Conservation (phyloP, 2,797 vertebrate genomes). For the Adelosebastes latens region DNA sequence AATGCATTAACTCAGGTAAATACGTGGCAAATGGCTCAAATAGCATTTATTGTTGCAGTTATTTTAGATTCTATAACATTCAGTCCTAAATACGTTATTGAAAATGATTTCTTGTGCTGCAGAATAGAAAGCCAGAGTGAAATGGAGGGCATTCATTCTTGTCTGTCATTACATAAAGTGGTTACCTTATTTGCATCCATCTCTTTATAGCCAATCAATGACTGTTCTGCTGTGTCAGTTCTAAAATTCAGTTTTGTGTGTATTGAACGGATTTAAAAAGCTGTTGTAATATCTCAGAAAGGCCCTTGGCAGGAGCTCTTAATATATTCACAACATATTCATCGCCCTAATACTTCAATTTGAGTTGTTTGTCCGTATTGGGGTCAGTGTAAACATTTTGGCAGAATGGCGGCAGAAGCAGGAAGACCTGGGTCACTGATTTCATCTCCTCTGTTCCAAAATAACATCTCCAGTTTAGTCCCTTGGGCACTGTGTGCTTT, state of each 20-base stretch:
- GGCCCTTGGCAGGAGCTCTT: not conserved
- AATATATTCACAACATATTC: conserved; percentile 15
- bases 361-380: conserved; percentile 10
- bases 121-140: not conserved
- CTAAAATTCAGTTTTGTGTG: conserved; percentile 7
- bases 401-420: conserved; percentile 8
- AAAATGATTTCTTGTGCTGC: not conserved
- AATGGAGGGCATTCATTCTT: conserved; percentile 1
- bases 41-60: not conserved
- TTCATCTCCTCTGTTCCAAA: conserved; percentile 17
- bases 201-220: conserved; percentile 12
- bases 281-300: conserved; percentile 2
- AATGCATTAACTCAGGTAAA: not conserved
- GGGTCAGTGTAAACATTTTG: conserved; percentile 33
- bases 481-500: not conserved
- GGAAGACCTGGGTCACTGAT: conserved; percentile 5
- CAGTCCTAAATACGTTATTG: not conserved
- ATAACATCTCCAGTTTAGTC: conserved; percentile 10
- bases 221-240: conserved; percentile 14
- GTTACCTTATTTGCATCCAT: conserved; percentile 25
- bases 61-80: not conserved
- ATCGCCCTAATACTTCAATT: not conserved
- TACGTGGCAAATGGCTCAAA: not conserved
- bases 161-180: conserved; percentile 3
- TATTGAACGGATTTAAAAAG: conserved; percentile 13